phyloP scores from a whole-genome alignment of 2,888 invertebrate genomes.

The Cordilura impudica region DNA sequence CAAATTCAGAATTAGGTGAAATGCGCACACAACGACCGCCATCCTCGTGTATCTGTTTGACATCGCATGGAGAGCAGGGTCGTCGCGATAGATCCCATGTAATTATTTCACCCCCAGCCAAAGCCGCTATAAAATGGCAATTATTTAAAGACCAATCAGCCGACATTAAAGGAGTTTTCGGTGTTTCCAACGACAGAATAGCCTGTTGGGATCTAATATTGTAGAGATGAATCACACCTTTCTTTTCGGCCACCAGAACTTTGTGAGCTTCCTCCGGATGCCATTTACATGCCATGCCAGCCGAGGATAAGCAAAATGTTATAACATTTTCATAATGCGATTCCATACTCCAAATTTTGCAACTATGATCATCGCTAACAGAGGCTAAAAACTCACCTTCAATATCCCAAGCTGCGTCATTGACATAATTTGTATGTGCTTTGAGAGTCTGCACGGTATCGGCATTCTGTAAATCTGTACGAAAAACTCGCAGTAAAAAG shows the following conservation, averaged over 20 bases:
- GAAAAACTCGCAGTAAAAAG: constrained; percentile 80
- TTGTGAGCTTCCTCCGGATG: constrained; percentile 85
- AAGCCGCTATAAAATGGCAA: constrained; percentile 80
- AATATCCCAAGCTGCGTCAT: constrained; percentile 84
- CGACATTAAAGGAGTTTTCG: constrained; percentile 81
- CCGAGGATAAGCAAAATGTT: constrained; percentile 83
- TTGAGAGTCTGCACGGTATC: constrained; percentile 76
- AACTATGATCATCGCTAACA: constrained; percentile 87
- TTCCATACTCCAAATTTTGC: constrained; percentile 82
- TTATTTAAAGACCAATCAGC: constrained; percentile 86
- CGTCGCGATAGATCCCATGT: constrained; percentile 83
- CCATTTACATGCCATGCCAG: constrained; percentile 84
- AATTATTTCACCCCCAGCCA: constrained; percentile 83
- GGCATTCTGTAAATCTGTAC: constrained; percentile 79
- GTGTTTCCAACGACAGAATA: constrained; percentile 83
- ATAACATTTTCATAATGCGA: constrained; percentile 79
- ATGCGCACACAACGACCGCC: constrained; percentile 82
- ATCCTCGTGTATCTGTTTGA: constrained; percentile 82
- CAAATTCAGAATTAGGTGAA: constrained; percentile 81
- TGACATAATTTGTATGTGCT: constrained; percentile 84
- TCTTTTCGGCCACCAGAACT: constrained; percentile 86
- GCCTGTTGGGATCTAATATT: constrained; percentile 84
- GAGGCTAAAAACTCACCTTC: constrained; percentile 85
- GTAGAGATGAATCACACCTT: constrained; percentile 86
- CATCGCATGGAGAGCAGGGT: constrained; percentile 82